Base-by-base conservation (phyloP, 2,888 invertebrate species). In the Cactoblastis cactorum region DNA sequence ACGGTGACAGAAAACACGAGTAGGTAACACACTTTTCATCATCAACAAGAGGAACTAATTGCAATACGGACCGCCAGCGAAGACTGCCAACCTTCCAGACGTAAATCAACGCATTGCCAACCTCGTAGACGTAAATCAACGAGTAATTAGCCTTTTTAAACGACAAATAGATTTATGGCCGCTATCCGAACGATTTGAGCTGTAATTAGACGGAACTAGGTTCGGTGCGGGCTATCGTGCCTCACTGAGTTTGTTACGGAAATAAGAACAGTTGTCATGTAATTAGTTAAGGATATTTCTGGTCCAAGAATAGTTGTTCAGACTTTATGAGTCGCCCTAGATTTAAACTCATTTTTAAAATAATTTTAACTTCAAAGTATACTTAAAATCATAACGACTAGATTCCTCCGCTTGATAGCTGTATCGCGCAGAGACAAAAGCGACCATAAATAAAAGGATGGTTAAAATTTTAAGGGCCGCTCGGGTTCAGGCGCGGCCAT, bases 381-480 rank as follows among this genome's bases (percentile, higher is more conserved):
- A 65, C 66, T 62, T 65, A 63, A 74, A 71, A 77, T 82, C 79
- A 80, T 80, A 82, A 76, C 72, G 71, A 74, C 72, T 71, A 80
- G 83, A 83, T 83, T 62, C 61, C 63, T 63, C 59, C 58, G 51
- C 53, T 61, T 65, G 84, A 84, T 84, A 83, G 67, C 74, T 69
- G 69, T 69, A 70, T 69, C 69, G 62, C 58, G 61, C 62, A 56
- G 73, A 77, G 73, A 77, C 79, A 75, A 82, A 80, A 74, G 78
- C 72, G 71, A 65, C 74, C 69, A 83, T 87, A 88, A 87, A 87
- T 86, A 86, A 87, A 80, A 79, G 74, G 74, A 71, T 63, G 76
- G 78, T 84, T 84, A 83, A 88, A 85, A 83, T 84, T 87, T 86
- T 83, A 86, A 87, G 84, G 86, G 80, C 67, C 80, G 64, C 56